Base-by-base conservation (phyloP, 1,140 invertebrate species). In the Cotesia glomerata region DNA sequence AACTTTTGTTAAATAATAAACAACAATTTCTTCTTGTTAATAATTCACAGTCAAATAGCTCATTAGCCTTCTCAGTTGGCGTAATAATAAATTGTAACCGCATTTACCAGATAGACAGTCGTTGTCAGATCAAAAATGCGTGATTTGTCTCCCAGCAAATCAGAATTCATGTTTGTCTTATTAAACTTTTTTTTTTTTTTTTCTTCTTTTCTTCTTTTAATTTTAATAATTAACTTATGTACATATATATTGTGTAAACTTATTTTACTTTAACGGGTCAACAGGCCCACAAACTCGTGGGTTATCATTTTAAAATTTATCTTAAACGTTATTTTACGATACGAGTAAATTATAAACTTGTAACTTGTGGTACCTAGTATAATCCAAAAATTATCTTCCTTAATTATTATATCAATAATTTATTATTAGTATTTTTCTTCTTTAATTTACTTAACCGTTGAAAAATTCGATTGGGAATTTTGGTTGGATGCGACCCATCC, bases 401-500 rank as follows among this genome's bases (percentile, higher is more conserved):
- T 13, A 32, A 26, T 61, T 32, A 11, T 32, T 13, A 39, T 32
- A n/a, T 34, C 34, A 36, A n/a, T 36, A 32, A 13, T 36, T 34
- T 36, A 64, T n/a, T 34, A 36, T 54, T 67, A 8, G 7, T 5
- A 26, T 26, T 64, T 64, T 49, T 26, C 45, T 65, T 32, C 52
- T 49, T 2, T n/a, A 58, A 16, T 67, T 88, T 89, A 90, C 85
- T 90, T 90, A 71, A 90, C 89, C 62, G 89, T 89, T 51, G 89
- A 90, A 77, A 88, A 90, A 77, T 89, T 90, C 79, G 90, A 90
- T 77, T 89, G 85, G 77, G 91, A 88, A 84, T 91, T 93, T 87
- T 93, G 92, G 89, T 95, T 94, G 72, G 92, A 91, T 59, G 94
- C 92, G 74, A 96, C 95, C 95, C 95, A 97, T 36, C 92, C 94